phyloP scores from a whole-genome alignment of 2,797 vertebrate genomes.

The Syngnathus rostellatus region DNA sequence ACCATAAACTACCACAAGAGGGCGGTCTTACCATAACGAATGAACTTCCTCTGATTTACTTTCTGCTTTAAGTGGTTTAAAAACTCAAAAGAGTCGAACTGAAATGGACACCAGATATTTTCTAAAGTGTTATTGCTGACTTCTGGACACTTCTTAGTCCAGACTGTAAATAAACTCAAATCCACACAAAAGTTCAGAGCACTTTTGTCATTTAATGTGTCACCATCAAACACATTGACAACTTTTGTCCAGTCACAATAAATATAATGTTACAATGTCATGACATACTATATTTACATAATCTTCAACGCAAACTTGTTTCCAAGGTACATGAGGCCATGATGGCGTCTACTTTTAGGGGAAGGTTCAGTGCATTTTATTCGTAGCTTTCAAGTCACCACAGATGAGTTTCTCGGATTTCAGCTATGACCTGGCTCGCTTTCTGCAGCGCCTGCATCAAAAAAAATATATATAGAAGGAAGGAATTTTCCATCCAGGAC shows the following conservation, averaged over 20 bases:
- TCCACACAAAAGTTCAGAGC: not conserved
- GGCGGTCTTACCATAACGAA: not conserved
- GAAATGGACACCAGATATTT: not conserved
- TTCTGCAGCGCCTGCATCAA: slow-evolving; percentile 9
- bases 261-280: slow-evolving; percentile 1
- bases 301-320: not conserved
- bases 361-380: not conserved
- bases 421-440: slow-evolving; percentile 11
- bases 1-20: not conserved
- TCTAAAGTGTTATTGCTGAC: too few species aligned
- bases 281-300: not conserved
- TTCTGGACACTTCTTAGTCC: not conserved
- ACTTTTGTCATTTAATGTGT: not conserved
- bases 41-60: not conserved
- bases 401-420: slow-evolving; percentile 13
- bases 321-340: not conserved
- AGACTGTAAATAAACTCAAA: not conserved
- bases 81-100: not conserved
- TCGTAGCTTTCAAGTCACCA: not conserved
- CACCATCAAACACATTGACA: not conserved
- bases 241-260: not conserved
- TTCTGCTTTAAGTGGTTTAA: not conserved
- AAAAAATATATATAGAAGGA: not conserved
- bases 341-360: not conserved
- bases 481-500: not conserved